These are phyloP conservation scores for Percopsis omiscomaycus DNA, from an alignment of 2,797 vertebrate genomes.

Conservation along the genomic window DNA sequence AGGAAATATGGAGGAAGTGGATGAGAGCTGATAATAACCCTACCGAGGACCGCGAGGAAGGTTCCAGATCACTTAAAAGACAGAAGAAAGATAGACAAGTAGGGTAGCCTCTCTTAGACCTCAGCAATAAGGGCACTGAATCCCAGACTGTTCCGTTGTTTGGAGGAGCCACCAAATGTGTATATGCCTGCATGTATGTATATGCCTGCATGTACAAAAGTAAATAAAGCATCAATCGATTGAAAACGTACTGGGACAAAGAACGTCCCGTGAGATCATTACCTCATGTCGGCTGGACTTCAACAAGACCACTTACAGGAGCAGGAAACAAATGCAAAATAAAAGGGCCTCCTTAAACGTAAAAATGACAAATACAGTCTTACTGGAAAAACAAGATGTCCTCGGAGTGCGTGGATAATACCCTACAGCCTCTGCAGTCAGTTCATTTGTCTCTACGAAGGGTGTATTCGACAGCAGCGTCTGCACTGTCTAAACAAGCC, in stretches of 20 bases:
- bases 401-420: constrained; percentile 44
- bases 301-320: constrained; percentile 35
- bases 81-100: constrained; percentile 27
- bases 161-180: too few species aligned
- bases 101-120: neutral
- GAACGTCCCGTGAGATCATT: constrained; percentile 53
- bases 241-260: constrained; percentile 45
- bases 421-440: constrained; percentile 60
- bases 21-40: constrained; percentile 31
- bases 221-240: too few species aligned
- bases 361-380: constrained; percentile 14
- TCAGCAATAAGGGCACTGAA: neutral
- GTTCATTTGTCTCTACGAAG: constrained; percentile 42
- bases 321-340: constrained; percentile 21
- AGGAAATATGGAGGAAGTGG: constrained; percentile 18
- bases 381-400: constrained; percentile 49
- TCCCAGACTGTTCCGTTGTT: neutral
- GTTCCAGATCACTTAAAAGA: constrained; percentile 48
- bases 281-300: constrained; percentile 52
- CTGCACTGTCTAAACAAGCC: too few species aligned
- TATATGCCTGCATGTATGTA: too few species aligned
- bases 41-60: constrained; percentile 42
- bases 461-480: constrained; percentile 59
- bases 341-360: constrained; percentile 7
- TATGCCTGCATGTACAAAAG: too few species aligned